A percentile compares a stretch with the other conserved stretches of the same genome.
phyloP scores from a whole-genome alignment of 2,797 vertebrate species.

The Protonibea diacanthus region DNA sequence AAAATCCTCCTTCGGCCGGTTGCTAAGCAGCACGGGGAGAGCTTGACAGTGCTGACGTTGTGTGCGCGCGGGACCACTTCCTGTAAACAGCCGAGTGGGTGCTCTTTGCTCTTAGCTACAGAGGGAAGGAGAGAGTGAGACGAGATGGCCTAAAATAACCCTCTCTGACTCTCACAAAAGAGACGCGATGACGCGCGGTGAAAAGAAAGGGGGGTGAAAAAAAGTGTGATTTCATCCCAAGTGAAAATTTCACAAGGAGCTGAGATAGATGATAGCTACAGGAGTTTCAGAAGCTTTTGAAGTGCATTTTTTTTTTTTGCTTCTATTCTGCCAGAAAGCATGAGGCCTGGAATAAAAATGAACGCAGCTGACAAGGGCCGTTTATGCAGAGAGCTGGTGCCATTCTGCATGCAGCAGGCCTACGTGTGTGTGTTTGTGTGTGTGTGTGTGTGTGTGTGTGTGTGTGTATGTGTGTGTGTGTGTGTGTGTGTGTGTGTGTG shows the following conservation, averaged over 20 bases:
- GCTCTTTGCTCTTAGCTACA: conserved; percentile 66
- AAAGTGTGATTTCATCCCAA: conserved; percentile 53
- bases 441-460: neutral
- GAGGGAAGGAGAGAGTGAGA: conserved; percentile 57
- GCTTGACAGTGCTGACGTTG: conserved; percentile 69
- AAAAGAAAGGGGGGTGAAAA: neutral
- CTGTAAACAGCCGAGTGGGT: conserved; percentile 80
- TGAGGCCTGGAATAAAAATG: conserved; percentile 41
- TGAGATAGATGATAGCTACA: conserved; percentile 36
- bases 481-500: too few species aligned
- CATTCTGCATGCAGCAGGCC: conserved; percentile 27
- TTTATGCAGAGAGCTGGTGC: conserved; percentile 45
- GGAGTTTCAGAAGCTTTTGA: conserved; percentile 52
- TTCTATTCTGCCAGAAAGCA: conserved; percentile 32
- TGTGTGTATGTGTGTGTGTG: conserved; percentile 11
- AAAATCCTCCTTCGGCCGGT: conserved; percentile 63
- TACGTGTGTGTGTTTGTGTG: conserved; percentile 10
- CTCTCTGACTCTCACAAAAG: conserved; percentile 62
- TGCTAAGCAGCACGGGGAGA: conserved; percentile 74
- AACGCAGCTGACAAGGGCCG: conserved; percentile 34
- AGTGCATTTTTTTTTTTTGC: neutral
- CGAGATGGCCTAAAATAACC: conserved; percentile 81
- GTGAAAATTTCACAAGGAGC: conserved; percentile 55
- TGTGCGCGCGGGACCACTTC: conserved; percentile 68
- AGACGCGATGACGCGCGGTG: conserved; percentile 47